Percentiles rank a stretch among this genome's conserved stretches.
Conservation (phyloP, 2,113 vertebrate species). For the Phyllostomus discolor region DNA sequence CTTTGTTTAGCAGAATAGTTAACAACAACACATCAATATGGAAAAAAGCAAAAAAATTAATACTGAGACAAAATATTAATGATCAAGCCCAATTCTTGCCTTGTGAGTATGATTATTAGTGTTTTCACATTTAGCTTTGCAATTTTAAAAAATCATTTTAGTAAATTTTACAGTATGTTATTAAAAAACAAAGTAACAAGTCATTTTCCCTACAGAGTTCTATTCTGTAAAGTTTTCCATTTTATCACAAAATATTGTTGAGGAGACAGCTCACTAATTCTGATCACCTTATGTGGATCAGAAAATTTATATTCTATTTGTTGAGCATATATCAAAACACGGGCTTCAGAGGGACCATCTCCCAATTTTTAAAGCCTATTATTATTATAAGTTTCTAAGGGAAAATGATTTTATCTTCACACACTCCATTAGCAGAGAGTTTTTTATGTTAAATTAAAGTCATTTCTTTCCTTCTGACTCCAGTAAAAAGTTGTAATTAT, state of each 20-base stretch:
- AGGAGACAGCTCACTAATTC: background rate
- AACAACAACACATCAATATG: background rate
- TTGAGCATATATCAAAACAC: background rate
- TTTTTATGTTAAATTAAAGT: conserved; percentile 5
- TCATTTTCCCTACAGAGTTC: background rate
- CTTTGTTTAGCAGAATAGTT: background rate
- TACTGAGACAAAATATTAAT: background rate
- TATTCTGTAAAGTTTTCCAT: background rate
- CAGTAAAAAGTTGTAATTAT: conserved; percentile 33
- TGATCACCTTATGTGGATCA: background rate
- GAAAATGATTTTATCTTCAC: background rate
- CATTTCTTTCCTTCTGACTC: background rate
- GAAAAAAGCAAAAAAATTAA: background rate
- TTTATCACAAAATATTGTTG: background rate
- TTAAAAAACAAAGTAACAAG: background rate
- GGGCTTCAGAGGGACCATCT: background rate
- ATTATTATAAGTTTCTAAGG: conserved; percentile 14
- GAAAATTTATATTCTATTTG: conserved; percentile 8
- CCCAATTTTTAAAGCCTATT: background rate
- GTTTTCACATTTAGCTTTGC: conserved; percentile 34
- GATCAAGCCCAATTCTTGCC: conserved; percentile 6
- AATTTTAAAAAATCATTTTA: conserved; percentile 5
- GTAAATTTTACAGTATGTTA: background rate
- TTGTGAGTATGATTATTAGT: conserved; percentile 25
- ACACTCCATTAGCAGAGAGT: conserved; percentile 9